Percentiles rank a stretch among this genome's conserved stretches.
Conservation (phyloP, 1,140 invertebrate species). For the Homarus americanus region DNA sequence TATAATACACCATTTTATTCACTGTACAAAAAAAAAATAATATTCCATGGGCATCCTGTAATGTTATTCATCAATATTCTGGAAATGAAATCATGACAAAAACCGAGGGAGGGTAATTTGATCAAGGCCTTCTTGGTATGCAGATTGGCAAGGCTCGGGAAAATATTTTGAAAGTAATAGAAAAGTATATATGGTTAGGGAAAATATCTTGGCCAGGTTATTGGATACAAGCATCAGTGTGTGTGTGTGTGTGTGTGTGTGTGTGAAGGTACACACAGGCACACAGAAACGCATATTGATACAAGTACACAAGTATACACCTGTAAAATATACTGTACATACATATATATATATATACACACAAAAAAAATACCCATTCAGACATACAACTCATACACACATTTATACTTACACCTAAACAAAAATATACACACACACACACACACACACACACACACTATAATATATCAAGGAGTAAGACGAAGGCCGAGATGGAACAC, state of each 20-base stretch:
- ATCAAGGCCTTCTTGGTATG: constrained; percentile 16
- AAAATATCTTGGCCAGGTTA: neutral
- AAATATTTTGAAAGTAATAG: neutral
- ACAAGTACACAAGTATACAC: neutral
- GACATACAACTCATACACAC: neutral
- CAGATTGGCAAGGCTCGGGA: constrained; percentile 28
- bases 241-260: neutral
- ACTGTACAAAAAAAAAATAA: neutral
- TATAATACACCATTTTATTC: no score
- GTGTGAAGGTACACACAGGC: constrained; percentile 8
- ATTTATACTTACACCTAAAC: no score
- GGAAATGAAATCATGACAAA: constrained; percentile 32
- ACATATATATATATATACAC: no score
- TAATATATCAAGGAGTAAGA: no score
- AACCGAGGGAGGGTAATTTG: constrained; percentile 25
- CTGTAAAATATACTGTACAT: no score
- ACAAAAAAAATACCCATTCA: no score
- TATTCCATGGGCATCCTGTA: neutral
- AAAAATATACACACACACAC: no score
- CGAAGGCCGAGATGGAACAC: no score
- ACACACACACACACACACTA: no score
- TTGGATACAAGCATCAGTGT: no score
- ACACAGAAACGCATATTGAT: neutral
- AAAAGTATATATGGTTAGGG: neutral
- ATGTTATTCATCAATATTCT: constrained; percentile 37